phyloP scores from a whole-genome alignment of 35 echinoderm and acorn worm species.

The Patiria miniata region DNA sequence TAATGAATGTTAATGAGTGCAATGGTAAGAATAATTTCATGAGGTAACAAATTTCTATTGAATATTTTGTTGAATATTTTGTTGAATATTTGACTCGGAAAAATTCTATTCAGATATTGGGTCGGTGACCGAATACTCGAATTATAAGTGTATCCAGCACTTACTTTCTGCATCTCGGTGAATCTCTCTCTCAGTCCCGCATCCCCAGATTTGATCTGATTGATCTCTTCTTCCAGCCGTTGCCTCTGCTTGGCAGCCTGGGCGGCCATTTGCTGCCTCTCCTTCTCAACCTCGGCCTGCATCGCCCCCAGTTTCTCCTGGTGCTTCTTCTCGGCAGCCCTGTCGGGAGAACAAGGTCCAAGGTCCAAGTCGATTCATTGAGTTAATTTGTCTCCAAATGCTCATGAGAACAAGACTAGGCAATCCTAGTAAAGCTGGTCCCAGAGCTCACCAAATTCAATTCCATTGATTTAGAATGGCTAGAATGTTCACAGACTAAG shows the following conservation, averaged over 20 bases:
- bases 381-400: neutral
- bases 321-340: slow-evolving; percentile 71
- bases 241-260: slow-evolving; percentile 77
- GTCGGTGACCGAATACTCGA: too few relatives aligned
- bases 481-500: too few relatives aligned
- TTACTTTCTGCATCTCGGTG: slow-evolving; percentile 59
- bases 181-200: slow-evolving; percentile 51
- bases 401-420: too few relatives aligned
- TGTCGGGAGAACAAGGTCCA: slow-evolving; percentile 16
- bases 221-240: slow-evolving; percentile 74
- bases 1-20: too few relatives aligned
- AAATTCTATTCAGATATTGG: too few relatives aligned
- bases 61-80: too few relatives aligned
- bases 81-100: too few relatives aligned
- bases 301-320: slow-evolving; percentile 75
- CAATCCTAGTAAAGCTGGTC: too few relatives aligned
- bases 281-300: slow-evolving; percentile 80
- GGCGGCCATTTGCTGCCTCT: slow-evolving; percentile 70
- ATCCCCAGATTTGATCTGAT: slow-evolving; percentile 72
- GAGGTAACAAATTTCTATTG: too few relatives aligned
- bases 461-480: too few relatives aligned
- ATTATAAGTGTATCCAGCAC: neutral
- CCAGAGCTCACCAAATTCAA: too few relatives aligned
- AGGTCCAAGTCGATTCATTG: neutral
- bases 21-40: too few relatives aligned